These are phyloP conservation scores for Talpa occidentalis DNA, from an alignment of 2,113 vertebrate species.

Conservation along the genomic window DNA sequence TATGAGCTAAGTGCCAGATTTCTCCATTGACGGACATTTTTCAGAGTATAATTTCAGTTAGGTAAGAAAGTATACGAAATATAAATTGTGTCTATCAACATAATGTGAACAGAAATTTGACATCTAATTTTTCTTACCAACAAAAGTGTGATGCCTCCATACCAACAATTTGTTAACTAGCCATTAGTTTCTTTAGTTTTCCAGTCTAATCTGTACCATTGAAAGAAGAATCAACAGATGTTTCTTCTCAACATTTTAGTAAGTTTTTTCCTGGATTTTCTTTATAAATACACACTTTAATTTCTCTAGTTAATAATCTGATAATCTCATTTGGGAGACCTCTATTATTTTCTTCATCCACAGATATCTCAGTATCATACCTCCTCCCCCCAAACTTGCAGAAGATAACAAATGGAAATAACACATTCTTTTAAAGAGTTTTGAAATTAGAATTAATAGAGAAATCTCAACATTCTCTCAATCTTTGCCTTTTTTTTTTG, in stretches of 20 bases:
- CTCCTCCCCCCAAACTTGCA: not conserved
- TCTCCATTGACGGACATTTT: not conserved
- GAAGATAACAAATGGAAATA: constrained; percentile 10
- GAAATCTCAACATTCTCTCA: not conserved
- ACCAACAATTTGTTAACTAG: not conserved
- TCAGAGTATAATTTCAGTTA: not conserved
- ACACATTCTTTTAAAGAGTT: not conserved
- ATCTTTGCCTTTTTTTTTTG: not conserved
- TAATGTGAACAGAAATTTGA: not conserved
- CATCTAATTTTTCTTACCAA: not conserved
- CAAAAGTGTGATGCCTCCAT: not conserved
- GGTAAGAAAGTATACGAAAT: not conserved
- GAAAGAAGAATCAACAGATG: not conserved
- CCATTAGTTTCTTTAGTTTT: not conserved
- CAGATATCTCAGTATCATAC: not conserved
- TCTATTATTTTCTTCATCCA: not conserved
- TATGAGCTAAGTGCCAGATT: not conserved
- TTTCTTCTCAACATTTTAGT: constrained; percentile 9
- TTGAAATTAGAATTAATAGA: not conserved
- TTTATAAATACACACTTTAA: not conserved
- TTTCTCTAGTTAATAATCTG: constrained; percentile 7
- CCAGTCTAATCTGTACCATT: not conserved
- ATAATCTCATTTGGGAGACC: not conserved
- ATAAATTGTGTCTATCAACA: not conserved
- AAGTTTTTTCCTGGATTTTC: constrained; percentile 12